These are phyloP conservation scores for Pyrochroa serraticornis DNA, from an alignment of 2,888 invertebrate genomes.

Conservation along the genomic window DNA sequence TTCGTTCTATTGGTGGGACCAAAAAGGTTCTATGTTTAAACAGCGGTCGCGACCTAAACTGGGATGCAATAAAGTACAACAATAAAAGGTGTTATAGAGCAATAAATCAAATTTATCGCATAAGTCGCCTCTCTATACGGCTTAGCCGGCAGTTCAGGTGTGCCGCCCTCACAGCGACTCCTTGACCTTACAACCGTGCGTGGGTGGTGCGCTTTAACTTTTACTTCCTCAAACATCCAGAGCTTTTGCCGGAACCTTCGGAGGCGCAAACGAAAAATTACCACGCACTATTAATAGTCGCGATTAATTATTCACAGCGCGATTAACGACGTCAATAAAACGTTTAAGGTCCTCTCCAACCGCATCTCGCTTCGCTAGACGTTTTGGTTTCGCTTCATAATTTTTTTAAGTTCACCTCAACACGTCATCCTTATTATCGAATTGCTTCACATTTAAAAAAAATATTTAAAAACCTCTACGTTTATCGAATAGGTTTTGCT, in stretches of 20 bases:
- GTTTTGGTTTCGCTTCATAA: no score
- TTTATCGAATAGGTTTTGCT: no score
- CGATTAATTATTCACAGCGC: no score
- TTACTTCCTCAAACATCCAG: conserved; percentile 18
- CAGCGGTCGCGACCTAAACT: conserved; percentile 9
- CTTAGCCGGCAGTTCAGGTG: conserved; percentile 35
- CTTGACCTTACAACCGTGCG: conserved; percentile 40
- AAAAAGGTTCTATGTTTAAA: conserved; percentile 2
- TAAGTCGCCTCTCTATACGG: conserved; percentile 27
- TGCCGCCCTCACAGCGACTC: conserved; percentile 41
- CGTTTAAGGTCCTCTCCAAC: no score
- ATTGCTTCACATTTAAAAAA: no score
- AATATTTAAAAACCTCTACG: no score
- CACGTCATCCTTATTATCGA: no score
- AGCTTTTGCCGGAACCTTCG: no score
- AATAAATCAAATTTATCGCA: conserved; percentile 29
- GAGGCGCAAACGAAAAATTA: neutral
- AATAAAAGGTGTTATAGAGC: conserved; percentile 28
- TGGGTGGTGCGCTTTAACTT: conserved; percentile 24
- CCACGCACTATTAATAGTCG: no score
- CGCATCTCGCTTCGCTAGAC: no score
- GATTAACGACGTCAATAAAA: no score
- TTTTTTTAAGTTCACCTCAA: no score
- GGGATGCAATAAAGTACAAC: conserved; percentile 12
- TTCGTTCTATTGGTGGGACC: neutral